These are phyloP conservation scores for Clarias fuscus DNA, from an alignment of 2,797 vertebrate species.

Conservation along the genomic window DNA sequence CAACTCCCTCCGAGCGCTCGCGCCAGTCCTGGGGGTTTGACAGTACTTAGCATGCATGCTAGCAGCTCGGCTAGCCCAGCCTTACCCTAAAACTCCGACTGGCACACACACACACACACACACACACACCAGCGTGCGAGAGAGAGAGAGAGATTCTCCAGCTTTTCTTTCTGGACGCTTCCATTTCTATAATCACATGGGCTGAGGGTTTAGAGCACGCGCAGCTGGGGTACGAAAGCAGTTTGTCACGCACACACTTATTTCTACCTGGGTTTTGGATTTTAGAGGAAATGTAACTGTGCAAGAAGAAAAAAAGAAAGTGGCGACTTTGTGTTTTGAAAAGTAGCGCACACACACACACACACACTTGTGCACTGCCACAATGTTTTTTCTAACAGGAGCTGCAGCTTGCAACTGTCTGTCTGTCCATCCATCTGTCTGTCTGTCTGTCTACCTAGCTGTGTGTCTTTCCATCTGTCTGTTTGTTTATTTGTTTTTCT, in stretches of 20 bases:
- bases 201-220: neutral
- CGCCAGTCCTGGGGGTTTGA: constrained; percentile 12
- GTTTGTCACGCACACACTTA: neutral
- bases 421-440: no score
- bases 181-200: neutral
- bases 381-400: neutral
- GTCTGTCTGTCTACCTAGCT: no score
- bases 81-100: constrained; percentile 5
- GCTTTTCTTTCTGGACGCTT: neutral
- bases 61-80: constrained; percentile 17
- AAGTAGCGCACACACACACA: neutral
- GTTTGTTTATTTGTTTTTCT: no score
- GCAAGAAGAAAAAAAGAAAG: no score
- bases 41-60: constrained; percentile 25
- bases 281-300: no score
- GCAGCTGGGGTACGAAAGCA: neutral
- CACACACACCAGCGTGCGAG: neutral
- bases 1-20: constrained; percentile 1
- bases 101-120: neutral
- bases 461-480: no score
- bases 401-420: neutral
- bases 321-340: neutral
- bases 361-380: neutral
- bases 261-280: no score
- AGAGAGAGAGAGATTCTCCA: neutral